These are phyloP conservation scores for Caprella mutica DNA, from an alignment of 2,888 invertebrate species.

Conservation along the genomic window DNA sequence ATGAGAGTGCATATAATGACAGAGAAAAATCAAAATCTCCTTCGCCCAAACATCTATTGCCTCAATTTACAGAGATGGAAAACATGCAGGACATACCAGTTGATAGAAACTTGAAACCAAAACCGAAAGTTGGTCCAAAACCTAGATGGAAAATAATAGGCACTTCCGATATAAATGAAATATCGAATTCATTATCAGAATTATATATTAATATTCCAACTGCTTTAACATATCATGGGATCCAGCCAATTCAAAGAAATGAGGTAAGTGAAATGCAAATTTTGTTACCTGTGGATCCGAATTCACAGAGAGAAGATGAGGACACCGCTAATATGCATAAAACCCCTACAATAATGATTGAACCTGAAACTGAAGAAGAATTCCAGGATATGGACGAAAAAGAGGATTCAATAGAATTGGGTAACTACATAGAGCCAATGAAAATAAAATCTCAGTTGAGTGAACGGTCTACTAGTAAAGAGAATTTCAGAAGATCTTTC, in stretches of 20 bases:
- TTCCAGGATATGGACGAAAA: conserved; percentile 3
- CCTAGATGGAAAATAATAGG: neutral
- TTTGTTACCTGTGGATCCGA: neutral
- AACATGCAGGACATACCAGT: neutral
- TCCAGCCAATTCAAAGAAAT: neutral
- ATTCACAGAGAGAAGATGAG: neutral
- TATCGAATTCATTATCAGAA: neutral
- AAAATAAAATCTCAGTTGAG: neutral
- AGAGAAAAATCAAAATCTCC: neutral
- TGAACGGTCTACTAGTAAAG: neutral
- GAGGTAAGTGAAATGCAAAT: neutral
- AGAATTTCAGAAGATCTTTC: conserved; percentile 10
- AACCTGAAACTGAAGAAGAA: conserved; percentile 2
- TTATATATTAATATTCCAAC: conserved; percentile 2
- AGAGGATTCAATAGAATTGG: neutral
- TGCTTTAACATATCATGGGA: neutral
- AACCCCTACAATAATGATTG: conserved; percentile 3
- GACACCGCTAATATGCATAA: neutral
- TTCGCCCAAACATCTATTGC: neutral
- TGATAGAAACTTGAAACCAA: conserved; percentile 1
- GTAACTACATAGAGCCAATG: neutral
- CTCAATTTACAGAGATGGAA: neutral
- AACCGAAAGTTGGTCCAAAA: conserved; percentile 2
- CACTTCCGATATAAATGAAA: neutral
- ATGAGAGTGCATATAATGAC: neutral